Base-by-base conservation (phyloP, 2,888 invertebrate species). In the Agonopterix alstromeriana region DNA sequence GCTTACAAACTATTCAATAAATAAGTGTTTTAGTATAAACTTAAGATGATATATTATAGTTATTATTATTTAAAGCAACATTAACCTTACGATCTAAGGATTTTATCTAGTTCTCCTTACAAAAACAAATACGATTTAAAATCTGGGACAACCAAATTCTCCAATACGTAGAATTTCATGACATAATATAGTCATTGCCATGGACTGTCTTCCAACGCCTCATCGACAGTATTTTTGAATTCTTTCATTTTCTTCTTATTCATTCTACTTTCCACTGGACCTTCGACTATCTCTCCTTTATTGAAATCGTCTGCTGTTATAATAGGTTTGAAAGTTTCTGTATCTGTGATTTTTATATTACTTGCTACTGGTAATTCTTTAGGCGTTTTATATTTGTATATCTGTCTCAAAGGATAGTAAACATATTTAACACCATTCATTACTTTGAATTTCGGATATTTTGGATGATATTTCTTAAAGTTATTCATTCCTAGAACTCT, bases 131-230 rank as follows among this genome's bases (percentile, higher is more conserved):
- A 83, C 9, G 83, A 71, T 67, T 61, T 76, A 64, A 86, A 77
- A 61, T 85, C 82, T 44, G 84, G 81, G 49, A 68, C 71, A 35
- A 85, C 81, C 46, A 87, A 68, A 42, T 76, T 83, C 2, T 85
- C 84, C 43, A 86, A 61, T 52, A 82, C 74, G 50, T 83, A 83
- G 7, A 87, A 77, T 55, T 86, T 85, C 74, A 84, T 70, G 43
- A 83, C 58, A 61, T 87, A 86, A 76, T 66, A 87, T 88, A 88
- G 87, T 88, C 87, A 88, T 83, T 84, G 70, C 87, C 86, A 87
- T 1, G 85, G 84, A 68, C 82, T 82, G 1, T 85, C 83, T 1
- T 86, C 86, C 1, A 87, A 48, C 0, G 79, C 80, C 35, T 82
- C 79, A 40, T 76, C 80, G 10, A 84, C 65, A 27, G 70, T 66